A percentile compares a stretch with the other conserved stretches of the same genome.
Conservation (phyloP, 2,113 vertebrate species). For the Theropithecus gelada region DNA sequence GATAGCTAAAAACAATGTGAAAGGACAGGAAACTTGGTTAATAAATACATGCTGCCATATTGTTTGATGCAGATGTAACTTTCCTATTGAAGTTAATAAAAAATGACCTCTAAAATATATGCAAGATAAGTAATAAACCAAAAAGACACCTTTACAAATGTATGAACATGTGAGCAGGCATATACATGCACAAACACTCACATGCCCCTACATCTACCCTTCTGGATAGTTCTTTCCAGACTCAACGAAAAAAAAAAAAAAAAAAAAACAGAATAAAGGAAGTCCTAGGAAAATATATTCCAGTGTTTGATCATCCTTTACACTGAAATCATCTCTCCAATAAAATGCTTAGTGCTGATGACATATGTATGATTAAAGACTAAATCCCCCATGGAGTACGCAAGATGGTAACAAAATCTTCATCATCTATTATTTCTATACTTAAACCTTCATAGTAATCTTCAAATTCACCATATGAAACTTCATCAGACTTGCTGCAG, state of each 20-base stretch:
- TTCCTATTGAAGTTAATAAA: constrained; percentile 5
- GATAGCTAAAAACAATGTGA: neutral
- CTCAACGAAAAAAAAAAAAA: neutral
- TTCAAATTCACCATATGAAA: constrained; percentile 90
- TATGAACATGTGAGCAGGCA: neutral
- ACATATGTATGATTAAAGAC: neutral
- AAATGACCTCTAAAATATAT: constrained; percentile 31
- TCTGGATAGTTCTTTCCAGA: constrained; percentile 19
- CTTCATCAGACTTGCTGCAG: constrained; percentile 81
- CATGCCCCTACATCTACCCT: neutral
- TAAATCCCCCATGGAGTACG: constrained; percentile 88
- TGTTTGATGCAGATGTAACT: neutral
- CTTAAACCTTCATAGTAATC: constrained; percentile 91
- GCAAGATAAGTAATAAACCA: constrained; percentile 28
- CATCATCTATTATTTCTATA: constrained; percentile 81
- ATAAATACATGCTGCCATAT: neutral
- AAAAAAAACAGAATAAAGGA: neutral
- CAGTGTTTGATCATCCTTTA: neutral
- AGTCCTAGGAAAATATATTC: constrained; percentile 6
- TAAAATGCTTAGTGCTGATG: constrained; percentile 12
- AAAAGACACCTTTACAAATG: neutral
- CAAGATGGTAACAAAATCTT: constrained; percentile 87
- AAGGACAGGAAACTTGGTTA: neutral
- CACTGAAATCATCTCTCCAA: constrained; percentile 21
- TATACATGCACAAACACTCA: neutral